Evolutionary conservation across 2,113 vertebrate genomes (phyloP).

Genomic region (Notechis scutatus): DNA sequence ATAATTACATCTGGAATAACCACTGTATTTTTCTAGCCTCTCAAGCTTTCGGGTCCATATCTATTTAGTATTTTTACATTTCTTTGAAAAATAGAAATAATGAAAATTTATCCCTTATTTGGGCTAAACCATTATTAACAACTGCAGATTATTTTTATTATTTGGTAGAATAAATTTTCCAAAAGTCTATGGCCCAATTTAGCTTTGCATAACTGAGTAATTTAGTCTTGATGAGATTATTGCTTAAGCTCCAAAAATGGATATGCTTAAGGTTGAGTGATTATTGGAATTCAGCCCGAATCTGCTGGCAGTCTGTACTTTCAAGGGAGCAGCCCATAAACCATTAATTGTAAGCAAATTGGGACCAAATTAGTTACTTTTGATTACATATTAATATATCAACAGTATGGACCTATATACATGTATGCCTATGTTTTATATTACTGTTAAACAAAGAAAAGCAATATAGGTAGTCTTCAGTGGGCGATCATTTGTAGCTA

Average conservation of each 20-base stretch:
- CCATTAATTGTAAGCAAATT: background rate
- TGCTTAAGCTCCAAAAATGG: background rate
- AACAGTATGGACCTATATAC: background rate
- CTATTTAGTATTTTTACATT: background rate
- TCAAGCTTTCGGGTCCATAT: constrained; percentile 19
- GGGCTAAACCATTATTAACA: constrained; percentile 7
- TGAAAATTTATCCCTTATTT: background rate
- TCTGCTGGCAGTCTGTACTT: background rate
- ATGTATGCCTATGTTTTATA: background rate
- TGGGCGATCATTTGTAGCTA: background rate
- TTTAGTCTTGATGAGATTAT: background rate
- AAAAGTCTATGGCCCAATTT: background rate
- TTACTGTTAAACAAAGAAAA: background rate
- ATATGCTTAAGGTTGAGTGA: background rate
- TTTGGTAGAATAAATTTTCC: background rate
- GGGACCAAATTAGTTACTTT: background rate
- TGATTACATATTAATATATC: background rate
- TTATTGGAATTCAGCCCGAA: background rate
- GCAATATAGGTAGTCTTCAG: background rate
- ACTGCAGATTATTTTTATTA: background rate
- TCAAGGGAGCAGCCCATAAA: background rate
- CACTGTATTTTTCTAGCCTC: background rate
- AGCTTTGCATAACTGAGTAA: background rate
- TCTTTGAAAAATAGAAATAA: constrained; percentile 2
- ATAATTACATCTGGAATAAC: constrained; percentile 24